These are phyloP conservation scores for Carposina sasakii DNA, from an alignment of 1,140 invertebrate species.

Conservation along the genomic window DNA sequence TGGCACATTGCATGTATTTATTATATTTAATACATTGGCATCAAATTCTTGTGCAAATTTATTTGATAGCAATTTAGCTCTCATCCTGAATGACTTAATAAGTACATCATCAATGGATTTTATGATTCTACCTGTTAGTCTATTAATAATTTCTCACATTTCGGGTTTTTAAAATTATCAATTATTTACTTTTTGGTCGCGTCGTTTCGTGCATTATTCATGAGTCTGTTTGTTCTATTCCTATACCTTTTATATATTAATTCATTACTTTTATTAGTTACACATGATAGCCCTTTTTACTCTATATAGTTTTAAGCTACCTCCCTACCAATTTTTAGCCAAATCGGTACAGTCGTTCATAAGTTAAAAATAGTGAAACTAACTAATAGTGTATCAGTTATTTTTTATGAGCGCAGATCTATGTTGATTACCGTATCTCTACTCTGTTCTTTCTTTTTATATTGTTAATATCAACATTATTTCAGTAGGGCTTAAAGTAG, in stretches of 20 bases:
- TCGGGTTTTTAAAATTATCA: neutral
- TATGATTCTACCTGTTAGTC: conserved; percentile 7
- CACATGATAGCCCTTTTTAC: too few species aligned
- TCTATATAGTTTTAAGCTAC: too few species aligned
- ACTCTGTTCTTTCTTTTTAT: too few species aligned
- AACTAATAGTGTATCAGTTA: too few species aligned
- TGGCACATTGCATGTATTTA: neutral
- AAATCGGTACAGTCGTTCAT: too few species aligned
- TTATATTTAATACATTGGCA: neutral
- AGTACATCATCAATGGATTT: conserved; percentile 6
- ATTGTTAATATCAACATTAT: too few species aligned
- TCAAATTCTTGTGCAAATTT: conserved; percentile 8
- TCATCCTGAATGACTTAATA: conserved; percentile 1
- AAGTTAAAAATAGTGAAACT: too few species aligned
- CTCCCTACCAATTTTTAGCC: too few species aligned
- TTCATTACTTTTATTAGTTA: conserved; percentile 2
- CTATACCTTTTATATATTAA: conserved; percentile 10
- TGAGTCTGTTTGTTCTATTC: conserved; percentile 7
- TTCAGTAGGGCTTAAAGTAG: too few species aligned
- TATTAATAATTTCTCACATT: conserved; percentile 9
- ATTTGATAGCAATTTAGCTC: too few species aligned
- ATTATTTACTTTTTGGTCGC: conserved; percentile 5
- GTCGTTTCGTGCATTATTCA: neutral
- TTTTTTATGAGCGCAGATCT: too few species aligned
- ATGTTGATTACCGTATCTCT: too few species aligned